A percentile compares a stretch with the other conserved stretches of the same genome.
Evolutionary conservation across 64 coral and sea anemone genomes (phyloP).

Genomic region (Stichodactyla mertensii): DNA sequence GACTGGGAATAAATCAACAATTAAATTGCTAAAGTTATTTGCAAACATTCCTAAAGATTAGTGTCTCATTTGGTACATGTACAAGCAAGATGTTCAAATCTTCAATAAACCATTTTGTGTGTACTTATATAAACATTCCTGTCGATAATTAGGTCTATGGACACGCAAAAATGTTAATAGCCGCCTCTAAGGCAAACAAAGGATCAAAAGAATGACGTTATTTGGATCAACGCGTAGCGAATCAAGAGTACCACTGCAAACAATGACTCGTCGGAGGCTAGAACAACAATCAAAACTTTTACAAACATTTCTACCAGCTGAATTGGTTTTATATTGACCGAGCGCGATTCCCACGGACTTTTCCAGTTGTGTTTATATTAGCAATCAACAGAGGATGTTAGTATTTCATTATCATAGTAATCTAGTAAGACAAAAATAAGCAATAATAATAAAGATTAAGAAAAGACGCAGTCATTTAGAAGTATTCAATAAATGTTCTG

Average conservation of each 20-base stretch:
- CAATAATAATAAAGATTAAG: not conserved
- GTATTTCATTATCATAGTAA: not conserved
- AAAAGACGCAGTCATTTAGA: not conserved
- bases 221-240: not conserved
- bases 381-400: not conserved
- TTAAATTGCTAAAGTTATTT: not conserved
- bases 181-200: not conserved
- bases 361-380: not conserved
- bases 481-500: not conserved
- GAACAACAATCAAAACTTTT: not conserved
- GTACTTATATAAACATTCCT: not conserved
- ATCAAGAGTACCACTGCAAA: not conserved
- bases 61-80: not conserved
- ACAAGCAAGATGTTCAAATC: slow-evolving; percentile 8
- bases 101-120: not conserved
- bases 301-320: not conserved
- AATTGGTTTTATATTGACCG: not conserved
- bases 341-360: not conserved
- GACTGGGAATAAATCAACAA: not conserved
- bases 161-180: not conserved
- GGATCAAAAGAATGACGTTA: not conserved
- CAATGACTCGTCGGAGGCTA: not conserved
- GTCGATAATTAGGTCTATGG: not conserved
- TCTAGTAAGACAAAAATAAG: not conserved
- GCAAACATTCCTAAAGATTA: not conserved